Conservation (phyloP, 2,113 vertebrate genomes). For the Megaceryle torquata region DNA sequence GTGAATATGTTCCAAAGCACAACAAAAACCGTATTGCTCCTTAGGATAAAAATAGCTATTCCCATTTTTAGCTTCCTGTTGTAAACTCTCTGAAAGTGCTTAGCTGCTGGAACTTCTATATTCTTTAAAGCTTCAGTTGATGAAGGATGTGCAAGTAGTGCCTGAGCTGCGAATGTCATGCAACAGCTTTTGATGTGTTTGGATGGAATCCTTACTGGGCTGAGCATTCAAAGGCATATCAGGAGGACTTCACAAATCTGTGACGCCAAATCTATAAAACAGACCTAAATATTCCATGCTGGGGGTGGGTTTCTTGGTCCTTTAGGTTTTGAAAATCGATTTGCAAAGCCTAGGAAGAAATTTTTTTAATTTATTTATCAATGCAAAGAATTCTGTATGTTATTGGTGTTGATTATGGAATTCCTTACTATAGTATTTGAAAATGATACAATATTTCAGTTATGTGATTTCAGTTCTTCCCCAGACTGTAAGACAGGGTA, state of each 20-base stretch:
- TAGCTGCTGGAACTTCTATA: background rate
- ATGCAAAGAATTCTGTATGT: background rate
- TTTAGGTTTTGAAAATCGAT: conserved; percentile 91
- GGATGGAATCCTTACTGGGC: background rate
- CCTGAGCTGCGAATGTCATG: background rate
- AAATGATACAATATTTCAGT: background rate
- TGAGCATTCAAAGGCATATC: background rate
- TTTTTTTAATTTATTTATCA: background rate
- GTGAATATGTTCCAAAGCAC: background rate
- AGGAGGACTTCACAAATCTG: background rate
- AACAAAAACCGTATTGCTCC: background rate
- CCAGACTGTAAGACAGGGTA: background rate
- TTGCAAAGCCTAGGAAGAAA: conserved; percentile 83
- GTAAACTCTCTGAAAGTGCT: background rate
- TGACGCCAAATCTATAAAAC: background rate
- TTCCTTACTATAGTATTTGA: background rate
- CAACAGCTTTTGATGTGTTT: background rate
- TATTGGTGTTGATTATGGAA: background rate
- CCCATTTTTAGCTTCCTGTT: background rate
- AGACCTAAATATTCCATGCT: conserved; percentile 80
- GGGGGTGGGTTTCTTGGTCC: conserved; percentile 88
- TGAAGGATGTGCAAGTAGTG: background rate
- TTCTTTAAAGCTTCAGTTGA: background rate
- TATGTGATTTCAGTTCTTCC: background rate
- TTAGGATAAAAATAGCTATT: background rate